phyloP scores from a whole-genome alignment of 2,888 invertebrate genomes.

The Campoplex capitator region DNA sequence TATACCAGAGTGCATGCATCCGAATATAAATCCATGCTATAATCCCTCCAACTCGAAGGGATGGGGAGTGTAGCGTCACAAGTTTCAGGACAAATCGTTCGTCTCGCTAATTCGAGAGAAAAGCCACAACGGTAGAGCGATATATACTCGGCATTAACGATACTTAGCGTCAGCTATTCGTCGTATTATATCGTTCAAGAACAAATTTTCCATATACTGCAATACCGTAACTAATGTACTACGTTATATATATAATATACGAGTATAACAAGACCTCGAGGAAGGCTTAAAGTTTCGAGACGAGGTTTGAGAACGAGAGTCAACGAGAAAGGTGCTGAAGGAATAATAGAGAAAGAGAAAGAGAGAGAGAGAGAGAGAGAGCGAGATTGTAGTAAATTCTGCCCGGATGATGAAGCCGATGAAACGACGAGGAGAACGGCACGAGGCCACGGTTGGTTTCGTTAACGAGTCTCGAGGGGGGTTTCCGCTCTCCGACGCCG shows the following conservation, averaged over 20 bases:
- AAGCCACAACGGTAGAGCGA: constrained; percentile 14
- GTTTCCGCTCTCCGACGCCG: constrained; percentile 59
- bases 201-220: constrained; percentile 52
- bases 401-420: constrained; percentile 58
- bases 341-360: not conserved
- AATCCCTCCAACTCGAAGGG: constrained; percentile 3
- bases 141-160: constrained; percentile 68
- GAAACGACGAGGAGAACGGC: constrained; percentile 54
- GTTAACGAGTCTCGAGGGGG: constrained; percentile 79
- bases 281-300: constrained; percentile 47
- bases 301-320: constrained; percentile 40
- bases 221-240: constrained; percentile 31
- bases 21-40: constrained; percentile 9
- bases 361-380: not conserved
- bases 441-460: constrained; percentile 69
- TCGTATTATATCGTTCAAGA: constrained; percentile 72
- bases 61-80: constrained; percentile 9
- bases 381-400: constrained; percentile 38
- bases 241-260: constrained; percentile 47
- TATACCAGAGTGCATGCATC: constrained; percentile 1
- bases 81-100: constrained; percentile 43
- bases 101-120: constrained; percentile 35
- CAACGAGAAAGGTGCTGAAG: constrained; percentile 45
- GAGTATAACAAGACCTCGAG: constrained; percentile 30
- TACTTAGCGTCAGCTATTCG: constrained; percentile 70